phyloP scores from a whole-genome alignment of 2,113 vertebrate species.

The Ictalurus furcatus region DNA sequence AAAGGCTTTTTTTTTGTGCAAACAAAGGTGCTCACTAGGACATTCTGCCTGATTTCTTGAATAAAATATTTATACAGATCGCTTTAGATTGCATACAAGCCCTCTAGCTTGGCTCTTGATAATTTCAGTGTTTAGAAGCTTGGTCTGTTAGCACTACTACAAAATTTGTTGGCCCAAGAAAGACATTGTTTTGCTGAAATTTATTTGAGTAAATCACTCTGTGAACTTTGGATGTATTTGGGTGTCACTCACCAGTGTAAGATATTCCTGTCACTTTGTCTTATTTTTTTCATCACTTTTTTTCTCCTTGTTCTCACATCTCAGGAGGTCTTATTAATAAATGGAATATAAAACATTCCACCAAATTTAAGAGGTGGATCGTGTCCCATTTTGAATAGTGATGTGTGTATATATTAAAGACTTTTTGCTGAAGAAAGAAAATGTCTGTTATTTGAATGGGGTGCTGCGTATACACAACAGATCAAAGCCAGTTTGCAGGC shows the following conservation, averaged over 20 bases:
- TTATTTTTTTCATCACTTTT: background rate
- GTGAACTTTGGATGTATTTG: background rate
- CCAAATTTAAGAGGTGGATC: slow-evolving; percentile 18
- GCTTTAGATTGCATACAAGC: slow-evolving; percentile 4
- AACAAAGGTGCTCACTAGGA: background rate
- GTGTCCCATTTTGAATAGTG: slow-evolving; percentile 14
- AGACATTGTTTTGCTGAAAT: background rate
- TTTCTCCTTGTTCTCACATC: slow-evolving; percentile 20
- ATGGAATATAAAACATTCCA: slow-evolving; percentile 24
- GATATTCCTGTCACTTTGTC: background rate
- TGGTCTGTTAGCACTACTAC: background rate
- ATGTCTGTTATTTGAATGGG: background rate
- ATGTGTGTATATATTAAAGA: slow-evolving; percentile 44
- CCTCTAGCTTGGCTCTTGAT: background rate
- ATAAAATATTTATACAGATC: slow-evolving; percentile 29
- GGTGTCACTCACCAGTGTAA: background rate
- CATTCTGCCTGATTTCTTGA: slow-evolving; percentile 22
- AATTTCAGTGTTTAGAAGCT: slow-evolving; percentile 17
- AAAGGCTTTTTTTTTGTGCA: slow-evolving; percentile 24
- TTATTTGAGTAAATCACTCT: background rate
- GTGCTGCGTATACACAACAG: background rate
- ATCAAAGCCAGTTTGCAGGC: background rate
- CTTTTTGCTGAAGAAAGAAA: slow-evolving; percentile 23
- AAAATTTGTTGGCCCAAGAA: background rate
- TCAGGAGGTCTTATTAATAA: slow-evolving; percentile 39